phyloP scores from a whole-genome alignment of 2,888 invertebrate species.

The Caenorhabditis drosophilae region DNA sequence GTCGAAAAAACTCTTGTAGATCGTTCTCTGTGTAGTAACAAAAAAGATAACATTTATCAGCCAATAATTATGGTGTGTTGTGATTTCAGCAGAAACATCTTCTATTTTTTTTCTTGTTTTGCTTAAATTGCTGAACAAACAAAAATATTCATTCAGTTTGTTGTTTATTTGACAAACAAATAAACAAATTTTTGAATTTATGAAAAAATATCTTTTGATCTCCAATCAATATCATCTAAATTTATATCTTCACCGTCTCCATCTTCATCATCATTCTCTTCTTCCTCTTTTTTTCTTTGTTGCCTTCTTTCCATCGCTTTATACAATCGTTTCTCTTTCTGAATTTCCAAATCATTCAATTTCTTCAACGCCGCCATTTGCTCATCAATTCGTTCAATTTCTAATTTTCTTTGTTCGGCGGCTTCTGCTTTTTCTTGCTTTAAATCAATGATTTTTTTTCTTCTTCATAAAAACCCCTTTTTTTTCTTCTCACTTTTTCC shows the following conservation, averaged over 20 bases:
- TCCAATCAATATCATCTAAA: background rate
- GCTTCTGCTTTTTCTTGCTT: constrained; percentile 35
- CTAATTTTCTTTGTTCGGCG: constrained; percentile 32
- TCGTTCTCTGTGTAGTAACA: too few relatives aligned
- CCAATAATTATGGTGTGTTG: too few relatives aligned
- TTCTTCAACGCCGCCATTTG: constrained; percentile 45
- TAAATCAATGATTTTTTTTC: background rate
- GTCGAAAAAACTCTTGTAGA: too few relatives aligned
- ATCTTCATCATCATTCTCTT: background rate
- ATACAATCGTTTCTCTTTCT: constrained; percentile 40
- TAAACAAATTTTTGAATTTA: too few relatives aligned
- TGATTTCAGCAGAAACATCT: too few relatives aligned
- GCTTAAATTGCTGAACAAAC: too few relatives aligned
- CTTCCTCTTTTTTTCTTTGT: background rate
- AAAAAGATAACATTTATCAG: too few relatives aligned
- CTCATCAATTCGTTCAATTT: constrained; percentile 50
- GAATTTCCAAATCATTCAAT: constrained; percentile 52
- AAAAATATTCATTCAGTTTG: too few relatives aligned
- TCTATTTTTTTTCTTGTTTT: too few relatives aligned
- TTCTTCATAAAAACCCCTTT: background rate
- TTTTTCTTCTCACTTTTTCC: constrained; percentile 5
- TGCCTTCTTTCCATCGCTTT: background rate
- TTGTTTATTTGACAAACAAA: too few relatives aligned
- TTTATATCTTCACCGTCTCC: background rate
- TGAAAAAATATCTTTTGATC: background rate